These are phyloP conservation scores for Archegozetes longisetosus DNA, from an alignment of 1,140 invertebrate genomes.

Conservation along the genomic window DNA sequence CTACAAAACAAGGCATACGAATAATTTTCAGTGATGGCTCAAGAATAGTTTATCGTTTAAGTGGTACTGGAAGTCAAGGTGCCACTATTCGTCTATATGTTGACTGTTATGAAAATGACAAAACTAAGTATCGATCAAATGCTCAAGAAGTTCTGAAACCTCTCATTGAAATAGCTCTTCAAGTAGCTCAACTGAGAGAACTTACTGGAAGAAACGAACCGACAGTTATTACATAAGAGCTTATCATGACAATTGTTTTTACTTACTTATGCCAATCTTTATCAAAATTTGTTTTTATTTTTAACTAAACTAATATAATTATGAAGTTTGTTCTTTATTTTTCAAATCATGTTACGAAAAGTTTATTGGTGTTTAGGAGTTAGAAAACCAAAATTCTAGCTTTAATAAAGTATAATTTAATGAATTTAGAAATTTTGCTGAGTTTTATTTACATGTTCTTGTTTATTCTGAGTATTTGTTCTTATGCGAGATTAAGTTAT, in stretches of 20 bases:
- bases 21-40: slow-evolving; percentile 87
- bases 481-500: too few species aligned
- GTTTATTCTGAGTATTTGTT: too few species aligned
- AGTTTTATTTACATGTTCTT: too few species aligned
- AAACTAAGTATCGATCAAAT: slow-evolving; percentile 39
- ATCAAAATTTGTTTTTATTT: too few species aligned
- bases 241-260: not conserved
- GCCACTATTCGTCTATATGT: slow-evolving; percentile 90
- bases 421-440: too few species aligned
- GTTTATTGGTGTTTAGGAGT: too few species aligned
- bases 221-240: slow-evolving; percentile 85
- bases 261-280: not conserved
- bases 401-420: too few species aligned
- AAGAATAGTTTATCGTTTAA: slow-evolving; percentile 77
- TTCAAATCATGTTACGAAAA: too few species aligned
- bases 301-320: too few species aligned
- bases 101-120: slow-evolving; percentile 63
- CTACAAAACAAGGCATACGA: slow-evolving; percentile 78
- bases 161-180: slow-evolving; percentile 68
- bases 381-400: too few species aligned
- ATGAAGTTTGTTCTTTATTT: too few species aligned
- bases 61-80: slow-evolving; percentile 91
- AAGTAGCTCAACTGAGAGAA: slow-evolving; percentile 62
- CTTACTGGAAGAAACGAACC: slow-evolving; percentile 74
- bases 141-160: slow-evolving; percentile 65